phyloP scores from a whole-genome alignment of 2,113 vertebrate genomes.

The Platanista minor region DNA sequence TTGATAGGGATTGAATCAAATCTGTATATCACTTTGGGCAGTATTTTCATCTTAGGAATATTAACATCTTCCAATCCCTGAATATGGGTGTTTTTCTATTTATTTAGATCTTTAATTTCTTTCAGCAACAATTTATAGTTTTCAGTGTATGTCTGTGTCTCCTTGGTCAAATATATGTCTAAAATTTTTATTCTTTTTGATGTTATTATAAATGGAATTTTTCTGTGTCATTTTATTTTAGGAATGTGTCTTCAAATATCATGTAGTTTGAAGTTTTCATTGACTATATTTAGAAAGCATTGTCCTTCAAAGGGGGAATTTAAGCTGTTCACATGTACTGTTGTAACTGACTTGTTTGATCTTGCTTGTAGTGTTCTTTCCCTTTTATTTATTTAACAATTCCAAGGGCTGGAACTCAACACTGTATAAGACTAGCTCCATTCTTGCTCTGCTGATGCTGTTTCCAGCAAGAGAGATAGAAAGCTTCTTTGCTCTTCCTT shows the following conservation, averaged over 20 bases:
- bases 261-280: background rate
- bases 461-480: background rate
- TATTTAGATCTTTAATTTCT: too few species aligned
- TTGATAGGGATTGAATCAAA: too few species aligned
- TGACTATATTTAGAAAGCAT: background rate
- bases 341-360: background rate
- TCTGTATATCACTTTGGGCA: too few species aligned
- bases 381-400: background rate
- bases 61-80: too few species aligned
- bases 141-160: too few species aligned
- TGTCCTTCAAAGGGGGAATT: background rate
- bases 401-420: background rate
- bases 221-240: background rate
- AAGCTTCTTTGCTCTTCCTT: background rate
- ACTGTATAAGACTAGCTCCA: background rate
- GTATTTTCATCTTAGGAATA: too few species aligned
- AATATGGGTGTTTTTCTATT: too few species aligned
- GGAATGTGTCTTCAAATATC: background rate
- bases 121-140: too few species aligned
- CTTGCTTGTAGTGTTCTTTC: background rate
- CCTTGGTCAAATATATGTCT: too few species aligned
- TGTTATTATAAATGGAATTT: too few species aligned
- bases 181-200: too few species aligned
- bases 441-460: background rate
- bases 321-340: background rate